Percentiles rank a stretch among this genome's conserved stretches.
Conservation (phyloP, 2,888 invertebrate genomes). For the Tetranychus piercei region DNA sequence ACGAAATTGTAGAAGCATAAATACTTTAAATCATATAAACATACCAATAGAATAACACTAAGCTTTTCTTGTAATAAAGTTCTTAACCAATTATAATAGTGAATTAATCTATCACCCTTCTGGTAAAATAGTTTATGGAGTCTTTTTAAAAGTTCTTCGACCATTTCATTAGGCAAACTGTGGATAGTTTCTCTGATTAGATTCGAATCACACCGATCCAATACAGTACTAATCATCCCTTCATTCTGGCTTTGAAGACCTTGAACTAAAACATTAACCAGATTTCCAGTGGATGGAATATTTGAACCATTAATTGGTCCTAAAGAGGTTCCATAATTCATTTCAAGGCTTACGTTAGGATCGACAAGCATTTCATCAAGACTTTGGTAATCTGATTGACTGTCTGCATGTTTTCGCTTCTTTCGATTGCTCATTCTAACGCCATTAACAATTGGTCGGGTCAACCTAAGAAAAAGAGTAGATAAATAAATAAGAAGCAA, state of each 20-base stretch:
- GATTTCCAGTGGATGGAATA: slow-evolving; percentile 45
- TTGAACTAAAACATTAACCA: slow-evolving; percentile 57
- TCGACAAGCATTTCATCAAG: not conserved
- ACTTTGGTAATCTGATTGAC: not conserved
- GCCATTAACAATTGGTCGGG: not conserved
- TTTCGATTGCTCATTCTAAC: not conserved
- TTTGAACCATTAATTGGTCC: not conserved
- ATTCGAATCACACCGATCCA: slow-evolving; percentile 45
- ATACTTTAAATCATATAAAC: slow-evolving; percentile 21
- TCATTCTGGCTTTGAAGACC: slow-evolving; percentile 68
- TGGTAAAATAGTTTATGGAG: slow-evolving; percentile 33
- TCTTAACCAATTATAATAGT: slow-evolving; percentile 40
- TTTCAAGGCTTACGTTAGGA: not conserved
- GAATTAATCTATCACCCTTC: slow-evolving; percentile 9
- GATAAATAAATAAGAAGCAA: not conserved
- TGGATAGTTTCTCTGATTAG: slow-evolving; percentile 54
- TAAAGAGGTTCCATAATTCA: not conserved
- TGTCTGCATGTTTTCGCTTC: slow-evolving; percentile 6
- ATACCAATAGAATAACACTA: slow-evolving; percentile 42
- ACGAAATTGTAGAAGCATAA: not conserved
- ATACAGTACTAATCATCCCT: slow-evolving; percentile 49
- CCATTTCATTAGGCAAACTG: slow-evolving; percentile 53
- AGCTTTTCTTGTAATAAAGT: slow-evolving; percentile 42
- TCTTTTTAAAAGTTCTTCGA: slow-evolving; percentile 53
- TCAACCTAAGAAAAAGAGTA: not conserved